Base-by-base conservation (phyloP, 2,888 invertebrate genomes). In the Cyclophora punctaria region DNA sequence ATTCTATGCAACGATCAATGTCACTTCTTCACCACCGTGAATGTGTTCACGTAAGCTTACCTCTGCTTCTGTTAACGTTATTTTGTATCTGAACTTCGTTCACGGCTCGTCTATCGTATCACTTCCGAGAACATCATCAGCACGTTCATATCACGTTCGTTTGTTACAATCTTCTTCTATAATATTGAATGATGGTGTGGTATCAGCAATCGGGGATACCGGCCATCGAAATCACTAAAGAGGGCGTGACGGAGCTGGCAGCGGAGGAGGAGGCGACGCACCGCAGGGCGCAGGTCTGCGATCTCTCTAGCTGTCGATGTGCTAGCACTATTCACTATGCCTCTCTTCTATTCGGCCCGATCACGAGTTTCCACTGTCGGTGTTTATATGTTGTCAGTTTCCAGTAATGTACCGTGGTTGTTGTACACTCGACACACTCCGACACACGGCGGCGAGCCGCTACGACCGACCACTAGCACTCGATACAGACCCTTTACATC, bases 191-290 rank as follows among this genome's bases (percentile, higher is more conserved):
- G 77, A 85, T 75, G 78, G 66, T 86, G 77, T 85, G 84, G 85
- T 84, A 77, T 83, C 75, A 88, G 88, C 87, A 88, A 83, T 88
- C 89, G 76, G 89, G 89, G 81, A 89, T 89, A 83, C 89, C 89
- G 73, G 89, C 89, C 81, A 90, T 90, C 83, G 95, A 95, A 91
- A 95, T 95, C 82, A 94, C 94, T 77, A 95, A 95, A 91, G 95
- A 95, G 78, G 80, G 80, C 63, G 82, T 78, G 60, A 91, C 92
- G 78, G 93, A 93, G 80, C 91, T 92, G 87, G 91, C 83, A 92
- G 92, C 78, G 93, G 93, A 78, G 94, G 89, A 89, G 75, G 83
- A 87, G 64, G 71, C 80, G 59, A 69, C 81, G 73, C 81, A 77
- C 60, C 84, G 81, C 71, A 83, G 83, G 67, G 78, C 80, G 75